Percentiles rank a stretch among this genome's conserved stretches.
phyloP scores from a whole-genome alignment of 2,113 vertebrate genomes.

The Pyrgilauda ruficollis region DNA sequence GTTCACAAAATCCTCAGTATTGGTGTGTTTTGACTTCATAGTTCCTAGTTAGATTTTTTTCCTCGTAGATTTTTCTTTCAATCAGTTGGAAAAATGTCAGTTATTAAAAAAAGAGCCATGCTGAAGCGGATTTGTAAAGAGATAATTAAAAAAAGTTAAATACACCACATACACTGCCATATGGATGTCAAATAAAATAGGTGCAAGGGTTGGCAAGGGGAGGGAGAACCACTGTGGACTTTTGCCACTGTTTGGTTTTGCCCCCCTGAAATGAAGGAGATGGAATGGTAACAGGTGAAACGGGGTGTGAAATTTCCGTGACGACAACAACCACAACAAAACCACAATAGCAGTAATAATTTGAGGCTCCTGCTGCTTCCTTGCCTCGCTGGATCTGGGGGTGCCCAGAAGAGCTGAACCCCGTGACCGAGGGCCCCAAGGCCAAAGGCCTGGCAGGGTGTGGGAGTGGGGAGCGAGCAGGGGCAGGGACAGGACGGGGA shows the following conservation, averaged over 20 bases:
- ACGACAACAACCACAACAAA: not conserved
- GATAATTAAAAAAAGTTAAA: not conserved
- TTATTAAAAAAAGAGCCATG: not conserved
- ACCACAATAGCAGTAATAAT: fast-evolving
- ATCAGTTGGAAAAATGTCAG: not conserved
- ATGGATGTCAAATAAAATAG: not conserved
- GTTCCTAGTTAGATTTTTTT: not conserved
- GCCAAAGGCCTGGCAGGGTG: fast-evolving
- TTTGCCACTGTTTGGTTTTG: not conserved
- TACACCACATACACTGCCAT: not conserved
- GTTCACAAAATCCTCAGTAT: not conserved
- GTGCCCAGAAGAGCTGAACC: not conserved
- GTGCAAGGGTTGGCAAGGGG: not conserved
- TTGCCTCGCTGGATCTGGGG: not conserved
- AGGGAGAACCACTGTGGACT: not conserved
- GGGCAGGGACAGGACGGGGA: not conserved
- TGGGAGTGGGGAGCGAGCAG: not conserved
- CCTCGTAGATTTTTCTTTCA: not conserved
- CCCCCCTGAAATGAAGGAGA: not conserved
- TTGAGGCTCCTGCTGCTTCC: not conserved
- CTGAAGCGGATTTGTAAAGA: not conserved
- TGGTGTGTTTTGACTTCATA: not conserved
- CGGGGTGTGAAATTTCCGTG: not conserved
- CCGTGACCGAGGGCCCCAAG: fast-evolving
- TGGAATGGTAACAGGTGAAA: not conserved